These are phyloP conservation scores for Caenorhabditis japonica DNA, from an alignment of 2,888 invertebrate genomes.

Conservation along the genomic window DNA sequence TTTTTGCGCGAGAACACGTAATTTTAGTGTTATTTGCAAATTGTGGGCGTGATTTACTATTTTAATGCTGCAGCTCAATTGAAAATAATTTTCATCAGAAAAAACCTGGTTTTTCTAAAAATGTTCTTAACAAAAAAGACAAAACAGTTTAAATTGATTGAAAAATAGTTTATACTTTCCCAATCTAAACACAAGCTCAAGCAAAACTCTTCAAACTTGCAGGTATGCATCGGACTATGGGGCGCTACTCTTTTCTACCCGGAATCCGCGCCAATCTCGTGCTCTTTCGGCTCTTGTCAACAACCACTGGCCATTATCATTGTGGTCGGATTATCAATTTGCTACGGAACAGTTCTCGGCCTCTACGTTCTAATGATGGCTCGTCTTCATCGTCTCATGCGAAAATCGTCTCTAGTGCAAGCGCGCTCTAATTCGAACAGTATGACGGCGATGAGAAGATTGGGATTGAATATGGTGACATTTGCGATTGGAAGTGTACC, in stretches of 20 bases:
- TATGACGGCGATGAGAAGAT: conserved; percentile 67
- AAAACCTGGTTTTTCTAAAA: too few relatives aligned
- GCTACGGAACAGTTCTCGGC: conserved; percentile 65
- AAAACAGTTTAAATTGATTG: too few relatives aligned
- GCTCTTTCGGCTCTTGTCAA: conserved; percentile 66
- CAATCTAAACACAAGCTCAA: not conserved
- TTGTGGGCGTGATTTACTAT: too few relatives aligned
- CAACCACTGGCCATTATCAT: conserved; percentile 68
- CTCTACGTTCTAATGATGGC: conserved; percentile 65
- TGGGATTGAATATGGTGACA: conserved; percentile 68
- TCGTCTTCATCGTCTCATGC: conserved; percentile 30
- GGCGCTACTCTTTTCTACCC: conserved; percentile 72
- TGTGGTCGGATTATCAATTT: conserved; percentile 62
- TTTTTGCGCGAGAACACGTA: too few relatives aligned
- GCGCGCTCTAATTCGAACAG: conserved; percentile 44
- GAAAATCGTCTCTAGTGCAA: conserved; percentile 38
- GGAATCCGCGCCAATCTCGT: conserved; percentile 70
- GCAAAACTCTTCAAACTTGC: conserved; percentile 19
- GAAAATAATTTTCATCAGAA: too few relatives aligned
- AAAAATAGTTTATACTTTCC: not conserved
- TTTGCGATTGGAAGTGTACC: conserved; percentile 68
- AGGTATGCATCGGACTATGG: conserved; percentile 70
- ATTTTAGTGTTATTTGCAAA: too few relatives aligned
- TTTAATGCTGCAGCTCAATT: too few relatives aligned
- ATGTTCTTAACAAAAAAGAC: too few relatives aligned